Conservation (phyloP, 2,888 invertebrate genomes). For the Cheilosia vulpina region DNA sequence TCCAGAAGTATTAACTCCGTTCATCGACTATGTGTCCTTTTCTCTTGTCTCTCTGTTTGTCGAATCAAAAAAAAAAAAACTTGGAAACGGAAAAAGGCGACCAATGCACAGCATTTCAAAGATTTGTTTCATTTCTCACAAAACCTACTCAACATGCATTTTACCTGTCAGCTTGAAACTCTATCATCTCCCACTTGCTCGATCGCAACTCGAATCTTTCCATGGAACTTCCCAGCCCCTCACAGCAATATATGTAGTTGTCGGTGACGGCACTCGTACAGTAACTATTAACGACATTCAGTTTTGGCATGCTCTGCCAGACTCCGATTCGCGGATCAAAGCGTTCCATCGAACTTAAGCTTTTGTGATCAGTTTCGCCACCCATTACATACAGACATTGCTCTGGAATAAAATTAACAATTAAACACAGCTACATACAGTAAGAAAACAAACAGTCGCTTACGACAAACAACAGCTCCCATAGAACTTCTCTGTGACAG, state of each 20-base stretch:
- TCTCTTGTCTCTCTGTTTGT: too few species aligned
- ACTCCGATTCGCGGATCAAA: constrained; percentile 78
- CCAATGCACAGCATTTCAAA: background rate
- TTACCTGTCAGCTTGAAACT: constrained; percentile 78
- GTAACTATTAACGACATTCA: constrained; percentile 79
- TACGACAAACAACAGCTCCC: constrained; percentile 78
- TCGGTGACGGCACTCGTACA: constrained; percentile 78
- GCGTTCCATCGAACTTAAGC: constrained; percentile 78
- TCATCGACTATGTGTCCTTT: too few species aligned
- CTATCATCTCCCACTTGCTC: constrained; percentile 78
- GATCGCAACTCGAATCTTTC: constrained; percentile 78
- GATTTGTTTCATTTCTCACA: background rate
- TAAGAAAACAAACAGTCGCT: constrained; percentile 2
- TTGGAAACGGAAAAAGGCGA: too few species aligned
- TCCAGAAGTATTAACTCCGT: too few species aligned
- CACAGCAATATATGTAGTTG: constrained; percentile 78
- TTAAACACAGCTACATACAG: background rate
- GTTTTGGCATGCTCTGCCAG: constrained; percentile 77
- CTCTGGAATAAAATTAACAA: constrained; percentile 65
- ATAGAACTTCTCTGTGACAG: constrained; percentile 78
- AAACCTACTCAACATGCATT: background rate
- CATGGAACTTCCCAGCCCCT: constrained; percentile 79
- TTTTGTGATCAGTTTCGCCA: constrained; percentile 78
- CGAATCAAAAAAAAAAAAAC: too few species aligned
- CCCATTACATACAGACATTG: constrained; percentile 79